Base-by-base conservation (phyloP, 2,797 vertebrate species). In the Sarcoramphus papa region DNA sequence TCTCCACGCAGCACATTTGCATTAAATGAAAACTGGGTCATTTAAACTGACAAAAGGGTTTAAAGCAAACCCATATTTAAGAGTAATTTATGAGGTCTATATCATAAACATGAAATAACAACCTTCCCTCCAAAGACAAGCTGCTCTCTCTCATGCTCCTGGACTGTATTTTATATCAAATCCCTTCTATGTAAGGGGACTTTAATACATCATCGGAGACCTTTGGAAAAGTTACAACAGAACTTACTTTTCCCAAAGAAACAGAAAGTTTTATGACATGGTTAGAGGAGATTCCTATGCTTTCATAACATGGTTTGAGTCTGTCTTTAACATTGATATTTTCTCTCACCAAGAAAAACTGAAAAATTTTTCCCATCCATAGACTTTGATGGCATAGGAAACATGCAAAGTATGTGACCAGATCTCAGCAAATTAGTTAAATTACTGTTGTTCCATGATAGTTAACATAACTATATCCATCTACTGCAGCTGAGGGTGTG, bases 21-120 rank as follows among this genome's bases (percentile, higher is more conserved):
- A 80, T 77, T 53, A 62, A 48, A 77, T 40, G 80, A 94, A 92
- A 96, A 92, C 25, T 13, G 10, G 27, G 75, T 94, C 88, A 60
- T 69, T 86, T 93, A 84, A 96, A 77, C 50, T 84, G 92, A 97
- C 90, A 94, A 84, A 93, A 69, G 9, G 30, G 54, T 83, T 96
- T 96, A 92, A 92, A 94, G 68, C 47, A 95, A 94, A 68, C 31
- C 23, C 47, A 64, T 72, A 91, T 91, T 94, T 77, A 92, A 76
- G 86, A 84, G 85, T 93, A 95, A 97, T 96, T 96, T 95, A 96
- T 84, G 92, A 87, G 73, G 64, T 68, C 84, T 92, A 3, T 57
- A 82, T 65, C 96, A 93, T 76, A 92, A 96, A 92, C 87, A 89
- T 95, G 93, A 97, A 97, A 94, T 95, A 90, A 90, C 74, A 72